Conservation (phyloP, 92 coral and sea anemone species). For the Actinernus sp. region DNA sequence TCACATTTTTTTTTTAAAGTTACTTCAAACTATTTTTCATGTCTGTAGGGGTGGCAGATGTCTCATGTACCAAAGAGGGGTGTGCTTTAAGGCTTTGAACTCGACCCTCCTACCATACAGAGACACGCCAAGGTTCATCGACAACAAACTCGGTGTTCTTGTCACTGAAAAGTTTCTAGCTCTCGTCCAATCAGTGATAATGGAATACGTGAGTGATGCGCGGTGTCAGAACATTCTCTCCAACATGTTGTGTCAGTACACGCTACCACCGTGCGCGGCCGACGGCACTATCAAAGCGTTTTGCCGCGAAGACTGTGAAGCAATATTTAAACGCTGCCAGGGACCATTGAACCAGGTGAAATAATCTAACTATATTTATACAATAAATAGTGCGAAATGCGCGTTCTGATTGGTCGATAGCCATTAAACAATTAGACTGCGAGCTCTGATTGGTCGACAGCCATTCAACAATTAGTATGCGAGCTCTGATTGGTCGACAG, state of each 20-base stretch:
- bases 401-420: background rate
- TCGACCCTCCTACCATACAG: slow-evolving; percentile 57
- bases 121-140: slow-evolving; percentile 77
- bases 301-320: slow-evolving; percentile 85
- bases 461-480: no score
- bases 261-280: slow-evolving; percentile 74
- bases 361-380: no score
- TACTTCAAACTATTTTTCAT: no score
- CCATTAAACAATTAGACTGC: background rate
- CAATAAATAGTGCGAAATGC: no score
- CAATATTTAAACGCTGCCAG: slow-evolving; percentile 74
- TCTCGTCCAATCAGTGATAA: slow-evolving; percentile 20
- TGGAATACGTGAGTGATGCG: slow-evolving; percentile 17
- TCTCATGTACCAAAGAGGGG: slow-evolving; percentile 35
- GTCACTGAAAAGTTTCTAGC: slow-evolving; percentile 65
- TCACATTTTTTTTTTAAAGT: background rate
- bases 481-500: no score
- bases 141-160: slow-evolving; percentile 74
- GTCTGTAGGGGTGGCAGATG: slow-evolving; percentile 72
- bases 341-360: slow-evolving; percentile 68
- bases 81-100: slow-evolving; percentile 64
- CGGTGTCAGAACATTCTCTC: slow-evolving; percentile 56
- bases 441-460: no score
- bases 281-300: slow-evolving; percentile 67
- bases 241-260: slow-evolving; percentile 87